Percentiles rank a stretch among this genome's conserved stretches.
These are phyloP conservation scores for Heliconius hewitsoni DNA, from an alignment of 1,140 invertebrate genomes.

Conservation along the genomic window DNA sequence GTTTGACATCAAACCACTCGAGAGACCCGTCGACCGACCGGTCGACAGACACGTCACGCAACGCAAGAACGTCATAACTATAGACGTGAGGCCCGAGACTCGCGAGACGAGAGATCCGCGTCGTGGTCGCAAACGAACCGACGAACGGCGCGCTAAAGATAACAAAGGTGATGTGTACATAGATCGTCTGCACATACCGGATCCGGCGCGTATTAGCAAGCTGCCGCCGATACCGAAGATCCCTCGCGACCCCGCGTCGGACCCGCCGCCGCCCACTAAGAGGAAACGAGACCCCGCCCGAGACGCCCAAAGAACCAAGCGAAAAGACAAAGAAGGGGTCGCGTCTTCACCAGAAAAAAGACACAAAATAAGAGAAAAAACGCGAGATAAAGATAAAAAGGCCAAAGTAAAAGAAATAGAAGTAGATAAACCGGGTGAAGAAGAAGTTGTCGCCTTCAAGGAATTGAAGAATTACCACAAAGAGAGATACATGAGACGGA, in stretches of 20 bases:
- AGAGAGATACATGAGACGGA: constrained; percentile 84
- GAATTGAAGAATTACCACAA: constrained; percentile 83
- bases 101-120: constrained; percentile 38
- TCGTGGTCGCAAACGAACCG: constrained; percentile 29
- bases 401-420: constrained; percentile 45
- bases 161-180: constrained; percentile 45
- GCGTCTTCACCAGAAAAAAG: constrained; percentile 56
- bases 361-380: constrained; percentile 33
- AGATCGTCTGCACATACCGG: constrained; percentile 51
- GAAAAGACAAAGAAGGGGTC: constrained; percentile 37
- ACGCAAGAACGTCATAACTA: constrained; percentile 74
- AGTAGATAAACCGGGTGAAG: constrained; percentile 42
- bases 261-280: background rate
- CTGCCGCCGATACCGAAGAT: constrained; percentile 77
- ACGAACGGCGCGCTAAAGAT: constrained; percentile 16
- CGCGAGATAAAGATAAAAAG: constrained; percentile 42
- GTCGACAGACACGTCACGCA: constrained; percentile 52
- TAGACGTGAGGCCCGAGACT: constrained; percentile 55
- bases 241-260: constrained; percentile 45
- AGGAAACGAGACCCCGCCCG: constrained; percentile 37
- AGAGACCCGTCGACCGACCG: constrained; percentile 30
- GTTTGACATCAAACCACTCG: constrained; percentile 71
- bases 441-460: constrained; percentile 81
- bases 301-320: constrained; percentile 27
- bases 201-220: constrained; percentile 62